Conservation (phyloP, 2,113 vertebrate species). For the Mormyrus lacerda region DNA sequence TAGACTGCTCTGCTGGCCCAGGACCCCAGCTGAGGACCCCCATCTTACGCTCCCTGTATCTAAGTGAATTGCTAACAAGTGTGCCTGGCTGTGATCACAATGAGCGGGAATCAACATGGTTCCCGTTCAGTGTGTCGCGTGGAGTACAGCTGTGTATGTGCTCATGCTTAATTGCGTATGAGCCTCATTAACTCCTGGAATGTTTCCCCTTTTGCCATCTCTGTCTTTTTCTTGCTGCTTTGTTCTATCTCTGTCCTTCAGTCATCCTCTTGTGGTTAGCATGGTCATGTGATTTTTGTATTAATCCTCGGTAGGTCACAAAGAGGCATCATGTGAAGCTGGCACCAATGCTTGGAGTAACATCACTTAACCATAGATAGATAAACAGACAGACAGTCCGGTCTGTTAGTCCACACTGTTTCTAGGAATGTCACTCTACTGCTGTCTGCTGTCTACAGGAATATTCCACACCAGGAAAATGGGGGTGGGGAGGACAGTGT, state of each 20-base stretch:
- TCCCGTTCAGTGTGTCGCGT: background rate
- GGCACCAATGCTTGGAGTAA: background rate
- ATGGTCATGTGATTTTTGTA: slow-evolving; percentile 42
- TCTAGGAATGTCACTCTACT: background rate
- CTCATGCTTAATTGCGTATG: slow-evolving; percentile 13
- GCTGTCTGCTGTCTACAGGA: background rate
- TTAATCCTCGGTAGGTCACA: slow-evolving; percentile 43
- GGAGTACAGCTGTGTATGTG: slow-evolving; percentile 16
- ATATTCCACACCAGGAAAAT: background rate
- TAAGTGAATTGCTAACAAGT: background rate
- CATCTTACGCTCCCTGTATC: background rate
- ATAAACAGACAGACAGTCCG: background rate
- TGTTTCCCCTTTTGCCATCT: slow-evolving; percentile 26
- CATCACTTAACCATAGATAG: background rate
- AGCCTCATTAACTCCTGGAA: background rate
- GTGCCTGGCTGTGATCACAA: background rate
- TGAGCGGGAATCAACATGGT: background rate
- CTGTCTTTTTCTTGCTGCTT: slow-evolving; percentile 28
- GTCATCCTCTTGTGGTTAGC: background rate
- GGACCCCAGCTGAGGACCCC: background rate
- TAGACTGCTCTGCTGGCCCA: slow-evolving; percentile 31
- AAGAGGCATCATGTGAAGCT: slow-evolving; percentile 29
- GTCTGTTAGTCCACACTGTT: background rate
- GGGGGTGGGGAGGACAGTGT: background rate
- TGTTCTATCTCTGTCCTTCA: background rate